Percentiles rank a stretch among this genome's conserved stretches.
Evolutionary conservation across 2,888 invertebrate species (phyloP).

Genomic region (Dasypolia templi): DNA sequence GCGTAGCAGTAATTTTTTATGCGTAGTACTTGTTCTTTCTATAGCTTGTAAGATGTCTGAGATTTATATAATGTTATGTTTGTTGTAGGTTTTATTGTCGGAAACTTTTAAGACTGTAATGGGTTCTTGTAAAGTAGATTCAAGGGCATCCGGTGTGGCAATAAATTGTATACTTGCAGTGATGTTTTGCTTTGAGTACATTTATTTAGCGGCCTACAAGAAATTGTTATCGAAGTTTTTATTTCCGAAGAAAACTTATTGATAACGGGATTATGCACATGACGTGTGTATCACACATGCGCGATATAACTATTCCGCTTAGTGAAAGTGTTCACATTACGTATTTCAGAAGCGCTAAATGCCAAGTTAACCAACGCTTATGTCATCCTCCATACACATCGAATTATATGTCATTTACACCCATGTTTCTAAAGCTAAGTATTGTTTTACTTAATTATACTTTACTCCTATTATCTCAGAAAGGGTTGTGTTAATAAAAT

Average conservation of each 20-base stretch:
- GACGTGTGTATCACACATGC: conserved; percentile 3
- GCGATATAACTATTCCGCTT: conserved; percentile 21
- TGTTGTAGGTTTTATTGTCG: conserved; percentile 21
- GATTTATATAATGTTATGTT: conserved; percentile 48
- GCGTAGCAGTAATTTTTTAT: conserved; percentile 68
- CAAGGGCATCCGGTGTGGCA: conserved; percentile 24
- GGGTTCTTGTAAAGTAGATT: conserved; percentile 25
- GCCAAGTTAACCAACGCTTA: conserved; percentile 25
- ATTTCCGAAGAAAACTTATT: neutral
- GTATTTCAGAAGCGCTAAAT: conserved; percentile 51
- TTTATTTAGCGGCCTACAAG: neutral
- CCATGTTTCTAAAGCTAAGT: neutral
- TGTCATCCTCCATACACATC: conserved; percentile 11
- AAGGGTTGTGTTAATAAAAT: neutral
- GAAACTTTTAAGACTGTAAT: conserved; percentile 36
- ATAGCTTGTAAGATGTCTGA: conserved; percentile 39
- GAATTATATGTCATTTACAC: conserved; percentile 14
- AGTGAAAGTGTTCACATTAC: conserved; percentile 56
- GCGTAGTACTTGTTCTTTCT: conserved; percentile 41
- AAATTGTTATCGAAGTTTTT: neutral
- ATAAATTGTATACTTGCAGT: conserved; percentile 14
- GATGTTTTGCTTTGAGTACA: conserved; percentile 10
- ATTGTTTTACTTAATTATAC: neutral
- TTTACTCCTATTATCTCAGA: neutral
- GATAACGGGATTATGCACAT: neutral